Evolutionary conservation across 2,797 vertebrate genomes (phyloP), one percentile per base, ranked within the genome.

Genomic region (Hippoglossus hippoglossus): DNA sequence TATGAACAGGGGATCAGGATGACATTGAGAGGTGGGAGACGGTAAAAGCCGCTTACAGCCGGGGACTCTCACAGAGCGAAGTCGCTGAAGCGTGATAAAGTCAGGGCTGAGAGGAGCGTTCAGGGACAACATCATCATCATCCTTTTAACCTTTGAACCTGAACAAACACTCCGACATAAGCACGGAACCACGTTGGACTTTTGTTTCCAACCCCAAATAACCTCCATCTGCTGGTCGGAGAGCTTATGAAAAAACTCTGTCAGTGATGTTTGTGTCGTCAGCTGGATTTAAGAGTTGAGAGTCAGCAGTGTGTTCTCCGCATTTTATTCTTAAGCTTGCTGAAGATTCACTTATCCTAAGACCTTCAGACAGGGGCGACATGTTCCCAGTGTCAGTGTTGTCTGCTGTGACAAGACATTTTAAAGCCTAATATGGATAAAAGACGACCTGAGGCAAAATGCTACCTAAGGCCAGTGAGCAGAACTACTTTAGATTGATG

Each of bases 31-130:
- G 65, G 71, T 41, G 69, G 54, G 66, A 65, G 57, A 47, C 73
- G 65, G 67, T 31, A 57, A 87, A 89, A 87, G 83, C 79, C 70
- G 81, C 89, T 89, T 87, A 79, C 52, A 46, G 80, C 44, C 50
- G 64, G 69, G 72, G 44, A 71, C 50, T 78, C 66, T 82, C 26
- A 15, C 28, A n/a, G 55, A 72, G 67, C 19, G 36, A 84, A 67
- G 2, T 7, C 73, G 81, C 66, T 71, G 63, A 79, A 75, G 76
- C 60, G 44, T 51, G 71, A 82, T 77, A 83, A 81, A 82, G 72
- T 75, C 58, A 36, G n/a, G 51, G 57, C 56, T 71, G 50, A 74
- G 77, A 66, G 59, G 61, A 67, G 68, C 5, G 2, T 72, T 77
- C 81, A 62, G 83, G 77, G 72, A 86, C 81, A 67, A 8, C 44